Base-by-base conservation (phyloP, 2,888 invertebrate species). In the Meta bourneti region DNA sequence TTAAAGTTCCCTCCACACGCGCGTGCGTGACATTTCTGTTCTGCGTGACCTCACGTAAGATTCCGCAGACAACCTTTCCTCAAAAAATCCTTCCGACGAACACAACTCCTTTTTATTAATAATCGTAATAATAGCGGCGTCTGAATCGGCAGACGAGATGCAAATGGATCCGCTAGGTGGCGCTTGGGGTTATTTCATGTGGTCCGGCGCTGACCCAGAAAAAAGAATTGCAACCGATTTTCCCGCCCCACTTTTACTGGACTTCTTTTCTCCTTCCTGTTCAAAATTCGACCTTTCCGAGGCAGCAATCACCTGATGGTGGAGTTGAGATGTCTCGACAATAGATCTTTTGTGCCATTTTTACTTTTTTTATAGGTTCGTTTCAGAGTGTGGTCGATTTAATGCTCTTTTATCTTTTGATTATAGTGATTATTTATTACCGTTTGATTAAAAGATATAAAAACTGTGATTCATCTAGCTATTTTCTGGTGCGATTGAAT, bases 31-130 rank as follows among this genome's bases (percentile, higher is more conserved):
- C 74, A 75, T 84, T 34, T 9, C 71, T 20, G 61, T 11, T 61
- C 16, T 84, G 74, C 79, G 79, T 79, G 79, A 79, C 79, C 79
- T 61, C 79, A 34, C 77, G 52, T 77, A 77, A 34, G 51, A 75
- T 0, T n/a, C 75, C 20, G 51, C 78, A 52, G 78, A 78, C 78
- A 54, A 78, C 19, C 78, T 78, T 54, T 80, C 61, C 34, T 34
- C 72, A 11, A 19, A 34, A 72, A 34, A 72, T 75, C 75, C 71
- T 71, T 71, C 71, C 71, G 71, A 71, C 7, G 19, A n/a, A 71
- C 19, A 71, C 71, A 71, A 9, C 34, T 34, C 34, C 34, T 34
- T 34, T 34, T 34, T 34, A 34, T 34, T 34, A 34, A 34, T 34
- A 34, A 34, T 34, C 34, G 34, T 34, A 34, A 34, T 34, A 34